Evolutionary conservation across 2,113 vertebrate genomes (phyloP).

Genomic region (Corynorhinus townsendii): DNA sequence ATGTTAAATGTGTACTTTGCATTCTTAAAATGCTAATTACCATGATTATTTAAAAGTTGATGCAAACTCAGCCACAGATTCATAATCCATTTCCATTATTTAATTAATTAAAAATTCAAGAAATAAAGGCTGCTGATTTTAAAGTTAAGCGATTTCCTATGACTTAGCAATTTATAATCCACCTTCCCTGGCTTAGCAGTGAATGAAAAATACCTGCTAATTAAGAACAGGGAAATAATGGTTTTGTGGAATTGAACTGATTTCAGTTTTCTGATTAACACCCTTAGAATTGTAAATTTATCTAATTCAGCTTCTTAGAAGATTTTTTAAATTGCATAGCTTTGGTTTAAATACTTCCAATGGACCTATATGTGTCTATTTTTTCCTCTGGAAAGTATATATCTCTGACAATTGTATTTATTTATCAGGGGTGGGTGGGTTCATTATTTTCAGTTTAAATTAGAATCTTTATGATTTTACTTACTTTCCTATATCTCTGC

Average conservation of each 20-base stretch:
- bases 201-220: slow-evolving; percentile 2
- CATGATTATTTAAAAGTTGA: background rate
- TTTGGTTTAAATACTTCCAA: background rate
- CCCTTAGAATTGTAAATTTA: background rate
- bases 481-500: background rate
- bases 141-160: background rate
- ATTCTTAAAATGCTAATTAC: slow-evolving; percentile 3
- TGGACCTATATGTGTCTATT: background rate
- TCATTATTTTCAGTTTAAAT: background rate
- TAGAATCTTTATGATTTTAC: background rate
- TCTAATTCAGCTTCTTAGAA: background rate
- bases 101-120: slow-evolving; percentile 5
- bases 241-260: background rate
- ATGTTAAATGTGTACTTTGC: background rate
- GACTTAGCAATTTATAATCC: background rate
- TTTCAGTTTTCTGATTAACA: slow-evolving; percentile 32
- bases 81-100: background rate
- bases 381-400: background rate
- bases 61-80: background rate
- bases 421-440: background rate
- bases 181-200: background rate
- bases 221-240: background rate
- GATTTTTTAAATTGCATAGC: background rate
- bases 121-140: background rate
- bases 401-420: background rate